A percentile compares a stretch with the other conserved stretches of the same genome.
phyloP scores from a whole-genome alignment of 92 coral and sea anemone genomes.

The Porites cylindrica region DNA sequence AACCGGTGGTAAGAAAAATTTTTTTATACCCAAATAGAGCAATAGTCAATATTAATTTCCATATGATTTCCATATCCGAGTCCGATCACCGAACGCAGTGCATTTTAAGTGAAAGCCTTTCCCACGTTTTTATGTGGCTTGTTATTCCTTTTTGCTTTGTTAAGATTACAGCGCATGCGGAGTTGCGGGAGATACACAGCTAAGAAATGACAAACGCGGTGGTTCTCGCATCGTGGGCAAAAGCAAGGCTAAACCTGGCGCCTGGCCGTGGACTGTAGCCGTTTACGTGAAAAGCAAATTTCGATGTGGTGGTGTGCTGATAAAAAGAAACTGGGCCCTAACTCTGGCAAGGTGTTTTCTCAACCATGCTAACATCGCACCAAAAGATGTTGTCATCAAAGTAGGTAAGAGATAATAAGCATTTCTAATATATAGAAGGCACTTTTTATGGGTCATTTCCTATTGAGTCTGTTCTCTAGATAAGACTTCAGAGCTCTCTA shows the following conservation, averaged over 20 bases:
- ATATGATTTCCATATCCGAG: too few relatives aligned
- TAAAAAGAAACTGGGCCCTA: slow-evolving; percentile 87
- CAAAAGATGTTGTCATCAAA: slow-evolving; percentile 65
- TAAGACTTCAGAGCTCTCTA: too few relatives aligned
- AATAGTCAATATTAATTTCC: too few relatives aligned
- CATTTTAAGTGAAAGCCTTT: too few relatives aligned
- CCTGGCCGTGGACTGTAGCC: slow-evolving; percentile 99
- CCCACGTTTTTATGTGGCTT: neutral
- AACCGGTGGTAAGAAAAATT: too few relatives aligned
- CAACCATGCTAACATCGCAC: slow-evolving; percentile 56
- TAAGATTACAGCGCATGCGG: slow-evolving; percentile 94
- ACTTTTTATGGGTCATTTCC: too few relatives aligned
- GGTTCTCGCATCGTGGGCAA: slow-evolving; percentile 60
- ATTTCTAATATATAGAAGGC: too few relatives aligned
- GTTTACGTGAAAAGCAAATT: slow-evolving; percentile 79
- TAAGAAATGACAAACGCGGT: slow-evolving; percentile 51
- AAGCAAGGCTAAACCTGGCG: slow-evolving; percentile 75
- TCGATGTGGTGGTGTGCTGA: slow-evolving; percentile 89
- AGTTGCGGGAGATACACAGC: slow-evolving; percentile 90
- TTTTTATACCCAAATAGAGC: too few relatives aligned
- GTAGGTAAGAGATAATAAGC: slow-evolving; percentile 69
- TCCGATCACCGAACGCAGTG: too few relatives aligned
- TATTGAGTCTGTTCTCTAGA: too few relatives aligned
- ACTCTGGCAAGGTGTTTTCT: slow-evolving; percentile 91
- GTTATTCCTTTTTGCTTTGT: neutral